A percentile compares a stretch with the other conserved stretches of the same genome.
phyloP scores from a whole-genome alignment of 2,797 vertebrate genomes.

The Enteromius trimaculatus region DNA sequence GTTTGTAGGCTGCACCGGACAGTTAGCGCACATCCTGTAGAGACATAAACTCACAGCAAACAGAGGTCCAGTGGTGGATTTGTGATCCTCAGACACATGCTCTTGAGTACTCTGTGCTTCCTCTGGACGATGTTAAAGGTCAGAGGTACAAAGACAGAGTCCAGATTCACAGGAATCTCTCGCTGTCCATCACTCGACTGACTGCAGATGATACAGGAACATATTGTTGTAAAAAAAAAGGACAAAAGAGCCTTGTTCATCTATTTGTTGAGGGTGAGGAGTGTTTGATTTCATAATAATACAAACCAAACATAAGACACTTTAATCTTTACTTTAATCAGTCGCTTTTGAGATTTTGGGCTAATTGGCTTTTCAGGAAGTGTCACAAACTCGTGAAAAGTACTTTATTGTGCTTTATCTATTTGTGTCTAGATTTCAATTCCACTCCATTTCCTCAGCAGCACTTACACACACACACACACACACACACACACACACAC shows the following conservation, averaged over 20 bases:
- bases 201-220: fast-evolving
- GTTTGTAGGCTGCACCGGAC: too few relatives aligned
- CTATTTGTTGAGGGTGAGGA: not conserved
- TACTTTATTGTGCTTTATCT: too few relatives aligned
- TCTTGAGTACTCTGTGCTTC: too few relatives aligned
- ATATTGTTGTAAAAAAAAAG: not conserved
- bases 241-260: fast-evolving
- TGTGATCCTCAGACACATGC: fast-evolving
- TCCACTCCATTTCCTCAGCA: too few relatives aligned
- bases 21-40: not conserved
- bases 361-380: too few relatives aligned
- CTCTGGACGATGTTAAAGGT: not conserved
- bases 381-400: too few relatives aligned
- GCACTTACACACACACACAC: too few relatives aligned
- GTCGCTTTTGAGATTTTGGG: too few relatives aligned
- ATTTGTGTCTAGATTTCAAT: too few relatives aligned
- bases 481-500: too few relatives aligned
- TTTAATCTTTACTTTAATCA: too few relatives aligned
- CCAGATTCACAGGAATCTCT: not conserved
- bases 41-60: fast-evolving
- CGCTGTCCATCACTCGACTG: conserved; percentile 18
- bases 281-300: not conserved
- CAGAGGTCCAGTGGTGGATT: not conserved
- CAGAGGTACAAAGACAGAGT: not conserved
- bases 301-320: not conserved